Base-by-base conservation (phyloP, 2,888 invertebrate species). In the Dicyrtomina minuta region DNA sequence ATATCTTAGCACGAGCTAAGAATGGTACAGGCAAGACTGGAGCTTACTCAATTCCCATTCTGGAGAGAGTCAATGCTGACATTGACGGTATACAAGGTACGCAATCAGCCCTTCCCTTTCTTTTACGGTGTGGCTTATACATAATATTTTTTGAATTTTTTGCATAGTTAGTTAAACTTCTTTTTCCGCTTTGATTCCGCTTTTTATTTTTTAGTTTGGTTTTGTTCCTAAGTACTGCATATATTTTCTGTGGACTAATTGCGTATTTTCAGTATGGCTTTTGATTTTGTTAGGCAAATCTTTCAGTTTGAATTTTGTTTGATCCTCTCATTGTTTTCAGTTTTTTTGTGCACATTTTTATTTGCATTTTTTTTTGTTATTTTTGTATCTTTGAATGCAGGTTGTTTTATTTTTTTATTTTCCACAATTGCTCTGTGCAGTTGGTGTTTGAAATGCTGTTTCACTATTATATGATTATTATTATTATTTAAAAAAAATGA, bases 21-120 rank as follows among this genome's bases (percentile, higher is more conserved):
- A 99, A 99, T 85, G 99, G 99, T 80, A 99, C 99, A 79, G 87
- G 89, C 81, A 99, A 99, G 87, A 99, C 99, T 81, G 99, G 99
- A 81, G 99, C 99, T 78, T 99, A 99, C 84, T 93, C 95, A 82
- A 98, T 99, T 85, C 99, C 99, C 80, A 92, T 97, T 79, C 86
- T 99, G 82, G 98, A 99, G 87, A 92, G 95, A 87, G 82, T 85
- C 55, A 87, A 86, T 77, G 79, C 84, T 1, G 88, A 88, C 81
- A 90, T 90, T 87, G 93, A 96, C 86, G 88, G 87, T 83, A 96
- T 99, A 82, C 98, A 98, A 88, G 86, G 86, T 85, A 78, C n/a
- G n/a, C n/a, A n/a, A n/a, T n/a, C n/a, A n/a, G n/a, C n/a, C n/a
- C n/a, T n/a, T n/a, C n/a, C n/a, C n/a, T n/a, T n/a, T n/a, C n/a